Conservation (phyloP, 2,797 vertebrate genomes). For the Lagodon rhomboides region DNA sequence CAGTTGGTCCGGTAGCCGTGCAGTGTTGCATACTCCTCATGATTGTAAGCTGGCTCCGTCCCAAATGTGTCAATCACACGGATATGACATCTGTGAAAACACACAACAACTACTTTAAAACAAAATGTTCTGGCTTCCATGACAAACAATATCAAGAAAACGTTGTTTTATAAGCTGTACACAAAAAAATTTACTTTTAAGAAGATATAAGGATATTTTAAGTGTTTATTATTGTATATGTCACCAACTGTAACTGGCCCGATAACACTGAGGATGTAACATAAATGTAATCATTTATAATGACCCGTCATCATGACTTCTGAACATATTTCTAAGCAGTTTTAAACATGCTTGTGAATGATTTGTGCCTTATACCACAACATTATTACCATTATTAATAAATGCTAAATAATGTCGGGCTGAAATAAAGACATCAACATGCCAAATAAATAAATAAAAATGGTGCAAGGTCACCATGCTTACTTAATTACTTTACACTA, state of each 20-base stretch:
- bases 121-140: background rate
- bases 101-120: conserved; percentile 12
- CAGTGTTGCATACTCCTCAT: conserved; percentile 95
- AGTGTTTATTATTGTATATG: background rate
- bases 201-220: background rate
- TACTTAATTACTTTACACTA: background rate
- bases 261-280: background rate
- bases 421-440: background rate
- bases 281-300: background rate
- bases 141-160: background rate
- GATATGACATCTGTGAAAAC: conserved; percentile 90
- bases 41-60: conserved; percentile 96
- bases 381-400: background rate
- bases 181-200: background rate
- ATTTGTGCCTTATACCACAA: background rate
- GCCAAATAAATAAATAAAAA: background rate
- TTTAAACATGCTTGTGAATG: no score
- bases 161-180: background rate
- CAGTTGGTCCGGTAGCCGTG: conserved; percentile 97
- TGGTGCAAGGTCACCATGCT: background rate
- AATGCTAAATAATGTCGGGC: no score
- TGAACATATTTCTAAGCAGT: background rate
- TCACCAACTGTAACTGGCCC: no score
- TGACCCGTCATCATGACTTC: background rate
- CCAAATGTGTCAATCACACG: conserved; percentile 98